Evolutionary conservation across 2,113 vertebrate genomes (phyloP), one percentile per base, ranked within the genome.

Genomic region (Myiozetetes cayanensis): DNA sequence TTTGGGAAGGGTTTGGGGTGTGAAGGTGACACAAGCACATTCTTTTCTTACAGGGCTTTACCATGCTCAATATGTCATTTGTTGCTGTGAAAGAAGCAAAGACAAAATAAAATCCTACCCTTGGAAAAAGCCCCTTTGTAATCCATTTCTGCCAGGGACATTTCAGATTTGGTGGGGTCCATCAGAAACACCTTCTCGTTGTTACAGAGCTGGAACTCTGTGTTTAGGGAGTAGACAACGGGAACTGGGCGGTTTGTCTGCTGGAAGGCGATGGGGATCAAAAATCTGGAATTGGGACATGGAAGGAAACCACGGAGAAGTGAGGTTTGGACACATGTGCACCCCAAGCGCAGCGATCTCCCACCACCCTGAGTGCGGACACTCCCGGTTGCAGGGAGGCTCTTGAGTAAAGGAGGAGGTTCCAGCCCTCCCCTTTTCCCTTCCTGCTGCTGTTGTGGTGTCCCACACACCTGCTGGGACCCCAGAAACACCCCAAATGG

Each of bases 61-160:
- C 71, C 14, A 1, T 3, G 35, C 70, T 71, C 39, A 22, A 49
- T 80, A 58, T 22, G 19, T 23, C 35, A 13, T 31, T 23, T 65
- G 19, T 13, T 35, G 72, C 76, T 50, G 37, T 18, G 9, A 31
- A 80, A 75, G 59, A 70, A 23, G 65, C 41, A 35, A 13, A 94
- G 47, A 24, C 55, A 59, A n/a, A 44, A 23, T 1, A 41, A 41
- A 8, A 27, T 33, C 96, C 15, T 97, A 99, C 99, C 99, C 98
- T 99, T 99, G 30, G 99, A 99, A 94, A 99, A 99, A 5, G 99
- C 98, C 72, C 99, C 99, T 96, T 99, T 99, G 97, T 99, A 99
- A 97, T 99, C 99, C 99, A 99, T 99, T 98, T 99, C 99, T 52
- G 99, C 98, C 97, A 99, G 97, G 3, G 99, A 98, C 97, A 99